Base-by-base conservation (phyloP, 2,888 invertebrate genomes). In the Pollenia amentaria region DNA sequence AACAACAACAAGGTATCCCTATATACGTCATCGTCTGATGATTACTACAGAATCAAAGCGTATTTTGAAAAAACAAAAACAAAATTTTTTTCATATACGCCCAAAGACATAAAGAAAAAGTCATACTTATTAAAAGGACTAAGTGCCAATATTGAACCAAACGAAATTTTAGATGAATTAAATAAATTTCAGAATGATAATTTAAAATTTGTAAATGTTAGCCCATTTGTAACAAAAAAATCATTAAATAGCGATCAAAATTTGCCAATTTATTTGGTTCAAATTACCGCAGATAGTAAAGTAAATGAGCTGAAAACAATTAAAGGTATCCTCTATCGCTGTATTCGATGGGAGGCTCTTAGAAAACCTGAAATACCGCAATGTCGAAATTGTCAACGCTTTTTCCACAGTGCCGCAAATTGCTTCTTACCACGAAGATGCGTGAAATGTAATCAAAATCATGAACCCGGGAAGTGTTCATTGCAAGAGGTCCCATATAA, bases 161-260 rank as follows among this genome's bases (percentile, higher is more conserved):
- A 21, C 21, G 21, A 21, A 21, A 21, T 21, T 21, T 21, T 21
- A 21, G 21, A 21, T 21, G 21, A 21, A 21, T 21, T 21, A 21
- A 21, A 21, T 21, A 21, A 21, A 21, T 21, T 21, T 21, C 21
- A 21, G 3, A 21, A 21, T 21, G 21, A 21, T 21, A 21, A 3
- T 21, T 21, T 2, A 21, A 21, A 51, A 51, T 51, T 51, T 10
- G 14, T 51, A 14, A 51, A 51, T 51, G 51, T 51, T 51, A 51
- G 51, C 51, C 51, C 51, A 14, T 51, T 51, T 14, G 51, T 7
- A 51, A 51, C 51, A 51, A 51, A 51, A 51, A 51, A 51, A 51
- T 21, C 21, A 21, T 21, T 21, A 7, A 51, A 51, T 51, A 51
- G 11, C 14, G 51, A 16, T 51, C 51, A 51, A 51, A 51, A 10